Evolutionary conservation across 2,797 vertebrate genomes (phyloP).

Genomic region (Diceros bicornis): DNA sequence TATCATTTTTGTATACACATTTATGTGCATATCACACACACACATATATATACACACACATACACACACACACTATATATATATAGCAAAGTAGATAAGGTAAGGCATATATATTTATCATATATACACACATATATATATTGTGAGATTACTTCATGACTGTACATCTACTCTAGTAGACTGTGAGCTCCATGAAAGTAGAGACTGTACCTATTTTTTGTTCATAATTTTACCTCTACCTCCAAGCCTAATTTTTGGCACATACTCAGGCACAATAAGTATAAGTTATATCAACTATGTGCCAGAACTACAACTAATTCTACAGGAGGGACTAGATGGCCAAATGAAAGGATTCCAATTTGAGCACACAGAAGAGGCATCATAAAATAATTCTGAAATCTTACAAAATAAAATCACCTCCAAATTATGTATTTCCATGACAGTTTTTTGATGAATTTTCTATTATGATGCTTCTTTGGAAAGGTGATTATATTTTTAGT

Average conservation of each 20-base stretch:
- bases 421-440: slow-evolving; percentile 26
- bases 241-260: not conserved
- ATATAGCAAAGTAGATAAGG: not conserved
- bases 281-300: not conserved
- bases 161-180: not conserved
- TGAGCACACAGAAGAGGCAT: not conserved
- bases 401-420: slow-evolving; percentile 28
- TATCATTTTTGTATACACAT: not conserved
- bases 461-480: not conserved
- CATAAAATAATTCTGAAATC: slow-evolving; percentile 1
- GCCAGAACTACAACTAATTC: not conserved
- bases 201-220: not conserved
- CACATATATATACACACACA: not conserved
- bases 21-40: not conserved
- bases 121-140: not conserved
- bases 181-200: not conserved
- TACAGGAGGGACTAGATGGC: not conserved
- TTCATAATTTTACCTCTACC: not conserved
- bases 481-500: slow-evolving; percentile 47
- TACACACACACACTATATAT: not conserved
- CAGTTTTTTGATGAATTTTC: not conserved
- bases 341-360: not conserved
- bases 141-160: not conserved
- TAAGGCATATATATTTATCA: not conserved
- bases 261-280: not conserved